Percentiles rank a stretch among this genome's conserved stretches.
Evolutionary conservation across 30 jellyfish, hydroid and myxozoan species (phyloP).

Genomic region (Aurelia aurita): DNA sequence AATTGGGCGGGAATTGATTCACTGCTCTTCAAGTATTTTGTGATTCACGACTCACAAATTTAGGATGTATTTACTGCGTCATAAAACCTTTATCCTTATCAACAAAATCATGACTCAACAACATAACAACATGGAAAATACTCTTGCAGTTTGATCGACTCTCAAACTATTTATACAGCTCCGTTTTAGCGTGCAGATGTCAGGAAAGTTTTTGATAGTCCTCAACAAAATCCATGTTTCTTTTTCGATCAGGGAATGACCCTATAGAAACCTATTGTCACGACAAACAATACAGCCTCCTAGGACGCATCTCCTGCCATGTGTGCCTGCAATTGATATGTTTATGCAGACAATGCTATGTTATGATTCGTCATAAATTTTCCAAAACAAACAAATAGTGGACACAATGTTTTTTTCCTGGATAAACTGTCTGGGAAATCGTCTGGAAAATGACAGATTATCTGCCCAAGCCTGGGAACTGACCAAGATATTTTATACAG

Average conservation of each 20-base stretch:
- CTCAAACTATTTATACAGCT: too few species aligned
- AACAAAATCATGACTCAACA: not conserved
- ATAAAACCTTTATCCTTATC: conserved; percentile 7
- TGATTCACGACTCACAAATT: not conserved
- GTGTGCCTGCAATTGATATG: not conserved
- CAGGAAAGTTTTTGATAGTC: not conserved
- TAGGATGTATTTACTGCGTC: not conserved
- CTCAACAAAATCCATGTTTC: not conserved
- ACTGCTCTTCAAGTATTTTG: not conserved
- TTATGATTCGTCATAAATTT: not conserved
- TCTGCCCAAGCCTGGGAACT: too few species aligned
- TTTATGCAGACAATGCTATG: not conserved
- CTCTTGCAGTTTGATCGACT: too few species aligned
- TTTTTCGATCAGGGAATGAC: conserved; percentile 46
- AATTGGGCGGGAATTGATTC: conserved; percentile 40
- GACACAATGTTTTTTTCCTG: too few species aligned
- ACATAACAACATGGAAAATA: not conserved
- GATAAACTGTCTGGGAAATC: too few species aligned
- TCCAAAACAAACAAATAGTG: conserved; percentile 11
- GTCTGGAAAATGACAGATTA: too few species aligned
- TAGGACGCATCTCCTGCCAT: not conserved
- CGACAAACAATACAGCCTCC: too few species aligned
- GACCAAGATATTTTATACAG: too few species aligned
- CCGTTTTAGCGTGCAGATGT: conserved; percentile 36
- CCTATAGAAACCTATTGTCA: conserved; percentile 7